phyloP scores from a whole-genome alignment of 1,140 invertebrate genomes.

The Drosophila ambigua region DNA sequence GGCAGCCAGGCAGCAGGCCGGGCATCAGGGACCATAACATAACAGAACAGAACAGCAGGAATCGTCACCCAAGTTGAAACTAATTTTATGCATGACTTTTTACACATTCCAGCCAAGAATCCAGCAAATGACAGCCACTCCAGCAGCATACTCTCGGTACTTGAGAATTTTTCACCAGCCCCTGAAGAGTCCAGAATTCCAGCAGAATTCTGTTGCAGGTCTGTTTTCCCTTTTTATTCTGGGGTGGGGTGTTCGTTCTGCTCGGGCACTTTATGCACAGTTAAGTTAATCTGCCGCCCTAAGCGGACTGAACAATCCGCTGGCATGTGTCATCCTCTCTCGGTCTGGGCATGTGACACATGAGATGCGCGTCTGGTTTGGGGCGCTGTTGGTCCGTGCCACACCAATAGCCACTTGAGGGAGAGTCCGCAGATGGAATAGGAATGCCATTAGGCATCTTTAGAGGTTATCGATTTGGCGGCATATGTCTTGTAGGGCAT shows the following conservation, averaged over 20 bases:
- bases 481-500: conserved; percentile 52
- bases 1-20: conserved; percentile 1
- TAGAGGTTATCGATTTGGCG: conserved; percentile 46
- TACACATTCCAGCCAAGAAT: conserved; percentile 78
- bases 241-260: conserved; percentile 41
- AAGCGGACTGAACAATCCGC: conserved; percentile 71
- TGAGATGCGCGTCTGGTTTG: conserved; percentile 50
- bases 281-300: conserved; percentile 79
- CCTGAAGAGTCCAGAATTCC: conserved; percentile 61
- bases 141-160: conserved; percentile 41
- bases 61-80: conserved; percentile 76
- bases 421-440: neutral
- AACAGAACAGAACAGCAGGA: conserved; percentile 25
- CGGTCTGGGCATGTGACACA: conserved; percentile 59
- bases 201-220: conserved; percentile 17
- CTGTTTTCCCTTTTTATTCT: conserved; percentile 28
- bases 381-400: conserved; percentile 51
- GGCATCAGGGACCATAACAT: neutral
- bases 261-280: conserved; percentile 71
- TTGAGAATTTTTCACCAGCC: conserved; percentile 68
- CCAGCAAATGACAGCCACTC: conserved; percentile 70
- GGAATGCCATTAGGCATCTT: conserved; percentile 16
- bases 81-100: conserved; percentile 82
- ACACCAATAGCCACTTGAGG: conserved; percentile 60
- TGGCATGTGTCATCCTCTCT: conserved; percentile 74